phyloP scores from a whole-genome alignment of 2,797 vertebrate genomes.

The Eulemur coronatus region DNA sequence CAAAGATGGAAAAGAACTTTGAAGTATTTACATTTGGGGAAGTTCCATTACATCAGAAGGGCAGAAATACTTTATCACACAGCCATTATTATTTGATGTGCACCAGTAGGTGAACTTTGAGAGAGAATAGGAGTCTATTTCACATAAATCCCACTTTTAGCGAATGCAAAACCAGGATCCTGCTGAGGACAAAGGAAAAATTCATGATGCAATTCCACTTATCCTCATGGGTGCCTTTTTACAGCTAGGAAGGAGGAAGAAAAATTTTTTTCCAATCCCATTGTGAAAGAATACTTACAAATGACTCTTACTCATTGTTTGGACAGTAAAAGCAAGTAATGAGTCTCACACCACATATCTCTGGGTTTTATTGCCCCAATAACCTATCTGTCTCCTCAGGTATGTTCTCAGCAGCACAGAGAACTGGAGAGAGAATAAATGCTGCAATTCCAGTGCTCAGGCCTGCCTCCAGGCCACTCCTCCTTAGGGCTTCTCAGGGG shows the following conservation, averaged over 20 bases:
- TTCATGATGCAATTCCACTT: conserved; percentile 67
- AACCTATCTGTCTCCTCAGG: conserved; percentile 67
- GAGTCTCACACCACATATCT: conserved; percentile 67
- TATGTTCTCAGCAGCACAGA: conserved; percentile 22
- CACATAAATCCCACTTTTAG: conserved; percentile 66
- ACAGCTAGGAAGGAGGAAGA: conserved; percentile 49
- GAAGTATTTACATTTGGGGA: background rate
- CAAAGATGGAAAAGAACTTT: conserved; percentile 14
- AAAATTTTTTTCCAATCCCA: conserved; percentile 59
- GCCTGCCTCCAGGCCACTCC: background rate
- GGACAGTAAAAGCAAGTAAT: conserved; percentile 76
- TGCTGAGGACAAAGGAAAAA: conserved; percentile 70
- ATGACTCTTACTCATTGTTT: conserved; percentile 67
- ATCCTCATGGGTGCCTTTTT: conserved; percentile 67
- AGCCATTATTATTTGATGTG: conserved; percentile 38
- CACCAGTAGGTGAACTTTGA: conserved; percentile 32
- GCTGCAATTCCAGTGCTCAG: background rate
- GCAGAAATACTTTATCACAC: background rate
- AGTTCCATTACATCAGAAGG: background rate
- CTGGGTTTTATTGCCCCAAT: conserved; percentile 64
- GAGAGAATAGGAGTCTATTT: conserved; percentile 29
- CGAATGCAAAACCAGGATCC: conserved; percentile 59
- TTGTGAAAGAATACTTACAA: conserved; percentile 65
- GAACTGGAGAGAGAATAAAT: background rate
- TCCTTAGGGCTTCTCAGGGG: background rate